Base-by-base conservation (phyloP, 2,888 invertebrate genomes). In the Proisotoma minuta region DNA sequence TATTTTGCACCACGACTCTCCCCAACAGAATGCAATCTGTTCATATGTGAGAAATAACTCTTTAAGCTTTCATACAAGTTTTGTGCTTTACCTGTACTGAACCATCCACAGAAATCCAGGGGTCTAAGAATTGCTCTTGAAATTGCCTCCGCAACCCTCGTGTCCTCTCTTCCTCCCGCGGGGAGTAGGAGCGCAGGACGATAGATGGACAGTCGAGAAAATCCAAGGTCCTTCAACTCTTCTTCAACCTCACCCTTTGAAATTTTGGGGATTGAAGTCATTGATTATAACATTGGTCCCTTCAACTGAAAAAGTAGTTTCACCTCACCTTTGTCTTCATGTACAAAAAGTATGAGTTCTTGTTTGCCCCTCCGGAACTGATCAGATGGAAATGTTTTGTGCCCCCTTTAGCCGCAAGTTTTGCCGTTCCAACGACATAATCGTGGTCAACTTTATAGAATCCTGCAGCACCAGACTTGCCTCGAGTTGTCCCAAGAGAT, bases 381-480 rank as follows among this genome's bases (percentile, higher is more conserved):
- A 82, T 77, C 12, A 81, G 66, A 57, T 77, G 76, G 69, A 81
- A 79, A 62, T 81, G 79, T 61, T 77, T 75, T 63, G 78, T 78
- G 2, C 80, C 80, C 20, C 74, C 75, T 27, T 75, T 75, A 68
- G 79, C 79, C 1, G 81, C 80, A 12, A 79, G 49, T 59, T 78
- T 77, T 2, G 81, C 82, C 2, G 79, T 66, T 26, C 77, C 75
- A 51, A 80, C 70, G 5, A 81, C 79, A 73, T 81, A 82, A 69
- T 82, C 82, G 74, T 80, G 79, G 72, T 82, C 82, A 1, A 81
- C 79, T 57, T 76, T 75, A 57, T 78, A 76, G 74, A 81, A 82
- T 2, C 74, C 75, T 63, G 80, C 80, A 29, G 75, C 75, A 57
- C 81, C 81, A n/a, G 80, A 71, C 70, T 81, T 80, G 23, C 71